These are phyloP conservation scores for Saxicola maurus DNA, from an alignment of 2,797 vertebrate species.

Conservation along the genomic window DNA sequence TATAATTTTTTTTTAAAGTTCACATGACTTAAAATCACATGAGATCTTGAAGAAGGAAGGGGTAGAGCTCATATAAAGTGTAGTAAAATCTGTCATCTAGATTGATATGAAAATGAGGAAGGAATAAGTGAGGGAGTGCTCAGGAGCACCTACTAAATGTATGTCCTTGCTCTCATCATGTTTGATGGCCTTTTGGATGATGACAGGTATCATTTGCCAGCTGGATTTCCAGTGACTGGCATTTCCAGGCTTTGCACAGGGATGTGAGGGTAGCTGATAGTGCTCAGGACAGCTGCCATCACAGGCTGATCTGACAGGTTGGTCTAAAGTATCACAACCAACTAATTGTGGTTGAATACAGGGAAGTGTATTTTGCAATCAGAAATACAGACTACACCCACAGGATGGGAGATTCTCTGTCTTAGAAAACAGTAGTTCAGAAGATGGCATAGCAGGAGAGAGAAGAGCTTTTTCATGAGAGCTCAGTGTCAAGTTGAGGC, in stretches of 20 bases:
- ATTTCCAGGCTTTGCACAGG: not conserved
- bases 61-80: not conserved
- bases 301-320: not conserved
- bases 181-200: not conserved
- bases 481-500: not conserved
- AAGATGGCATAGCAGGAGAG: not conserved
- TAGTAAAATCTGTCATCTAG: not conserved
- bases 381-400: not conserved
- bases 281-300: not conserved
- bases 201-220: not conserved
- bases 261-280: not conserved
- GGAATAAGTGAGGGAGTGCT: not conserved
- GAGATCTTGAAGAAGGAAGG: not conserved
- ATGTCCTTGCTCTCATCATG: not conserved
- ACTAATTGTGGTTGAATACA: not conserved
- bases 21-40: not conserved
- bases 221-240: not conserved
- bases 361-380: not conserved
- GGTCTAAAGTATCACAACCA: not conserved
- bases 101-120: not conserved
- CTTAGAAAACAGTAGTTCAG: not conserved
- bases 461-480: not conserved
- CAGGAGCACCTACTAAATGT: not conserved
- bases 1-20: not conserved
- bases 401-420: not conserved